Conservation (phyloP, 2,113 vertebrate genomes). For the Oreochromis spilurus region DNA sequence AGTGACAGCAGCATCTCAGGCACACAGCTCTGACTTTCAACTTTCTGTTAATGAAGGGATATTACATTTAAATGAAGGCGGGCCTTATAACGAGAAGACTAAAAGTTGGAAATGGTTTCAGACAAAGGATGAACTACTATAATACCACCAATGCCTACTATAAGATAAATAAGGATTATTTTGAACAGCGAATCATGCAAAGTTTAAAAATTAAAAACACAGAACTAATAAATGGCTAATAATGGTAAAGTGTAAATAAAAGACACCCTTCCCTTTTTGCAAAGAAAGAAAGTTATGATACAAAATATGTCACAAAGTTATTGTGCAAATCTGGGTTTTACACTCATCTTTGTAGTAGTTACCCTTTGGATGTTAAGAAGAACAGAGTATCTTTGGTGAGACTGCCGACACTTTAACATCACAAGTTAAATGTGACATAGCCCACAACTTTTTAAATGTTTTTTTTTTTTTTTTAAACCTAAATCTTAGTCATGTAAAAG, state of each 20-base stretch:
- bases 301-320: background rate
- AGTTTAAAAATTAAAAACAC: too few species aligned
- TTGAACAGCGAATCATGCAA: background rate
- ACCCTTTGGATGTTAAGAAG: background rate
- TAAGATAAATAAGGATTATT: background rate
- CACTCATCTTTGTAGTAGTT: background rate
- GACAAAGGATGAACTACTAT: too few species aligned
- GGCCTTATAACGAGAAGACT: background rate
- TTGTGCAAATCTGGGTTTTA: background rate
- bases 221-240: background rate
- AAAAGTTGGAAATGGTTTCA: too few species aligned
- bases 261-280: too few species aligned
- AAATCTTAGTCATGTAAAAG: background rate
- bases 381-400: background rate
- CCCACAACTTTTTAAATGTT: background rate
- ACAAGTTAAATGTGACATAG: background rate
- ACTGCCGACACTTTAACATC: background rate
- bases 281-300: background rate
- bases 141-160: background rate
- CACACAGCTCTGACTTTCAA: background rate
- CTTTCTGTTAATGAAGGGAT: background rate
- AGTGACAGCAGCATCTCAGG: background rate
- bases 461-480: background rate
- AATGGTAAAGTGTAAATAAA: background rate
- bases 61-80: background rate